phyloP scores from a whole-genome alignment of 1,140 invertebrate species.

The Procambarus virginalis region DNA sequence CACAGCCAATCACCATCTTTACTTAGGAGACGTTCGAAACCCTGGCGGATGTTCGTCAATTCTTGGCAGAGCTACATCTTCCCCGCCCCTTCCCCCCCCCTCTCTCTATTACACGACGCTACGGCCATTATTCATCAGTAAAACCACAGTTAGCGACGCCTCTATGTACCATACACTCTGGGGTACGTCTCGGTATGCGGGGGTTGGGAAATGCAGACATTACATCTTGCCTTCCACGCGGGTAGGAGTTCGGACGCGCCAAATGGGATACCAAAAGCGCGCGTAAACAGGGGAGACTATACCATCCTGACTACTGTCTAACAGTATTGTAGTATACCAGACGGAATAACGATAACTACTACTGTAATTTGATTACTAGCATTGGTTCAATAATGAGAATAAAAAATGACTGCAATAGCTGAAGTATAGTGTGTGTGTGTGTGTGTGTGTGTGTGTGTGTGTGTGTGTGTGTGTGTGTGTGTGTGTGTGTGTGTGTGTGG shows the following conservation, averaged over 20 bases:
- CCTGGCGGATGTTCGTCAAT: slow-evolving; percentile 9
- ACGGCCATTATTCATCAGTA: slow-evolving; percentile 14
- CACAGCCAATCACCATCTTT: slow-evolving; percentile 35
- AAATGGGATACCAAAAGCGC: slow-evolving; percentile 8
- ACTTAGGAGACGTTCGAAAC: slow-evolving; percentile 38
- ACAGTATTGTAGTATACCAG: too few relatives aligned
- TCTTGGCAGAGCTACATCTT: not conserved
- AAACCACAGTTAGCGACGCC: slow-evolving; percentile 12
- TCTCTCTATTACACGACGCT: slow-evolving; percentile 17
- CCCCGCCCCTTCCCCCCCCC: not conserved
- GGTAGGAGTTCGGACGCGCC: slow-evolving; percentile 5
- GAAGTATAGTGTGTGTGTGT: too few relatives aligned
- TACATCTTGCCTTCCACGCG: not conserved
- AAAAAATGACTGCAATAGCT: too few relatives aligned
- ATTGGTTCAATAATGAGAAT: too few relatives aligned
- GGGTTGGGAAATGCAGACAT: not conserved
- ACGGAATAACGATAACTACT: too few relatives aligned
- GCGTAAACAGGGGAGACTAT: not conserved
- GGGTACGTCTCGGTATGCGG: too few relatives aligned
- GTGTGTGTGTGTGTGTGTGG: too few relatives aligned
- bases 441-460: too few relatives aligned
- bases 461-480: too few relatives aligned
- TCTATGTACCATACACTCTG: slow-evolving; percentile 16
- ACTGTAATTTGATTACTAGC: too few relatives aligned
- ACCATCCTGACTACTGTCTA: too few relatives aligned